These are phyloP conservation scores for Engraulis encrasicolus DNA, from an alignment of 2,113 vertebrate genomes.

Conservation along the genomic window DNA sequence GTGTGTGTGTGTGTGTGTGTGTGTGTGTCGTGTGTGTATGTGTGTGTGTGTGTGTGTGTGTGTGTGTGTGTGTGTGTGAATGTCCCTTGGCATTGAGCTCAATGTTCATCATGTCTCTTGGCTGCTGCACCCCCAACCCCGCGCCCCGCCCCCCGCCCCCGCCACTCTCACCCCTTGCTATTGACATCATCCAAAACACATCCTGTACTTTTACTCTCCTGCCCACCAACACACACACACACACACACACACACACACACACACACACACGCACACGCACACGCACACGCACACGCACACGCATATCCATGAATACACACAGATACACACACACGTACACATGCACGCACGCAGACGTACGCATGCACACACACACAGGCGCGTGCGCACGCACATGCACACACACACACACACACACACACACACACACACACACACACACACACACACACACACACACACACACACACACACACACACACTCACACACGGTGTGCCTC, in stretches of 20 bases:
- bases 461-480: neutral
- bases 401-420: neutral
- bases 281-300: neutral
- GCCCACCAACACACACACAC: neutral
- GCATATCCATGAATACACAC: too few relatives aligned
- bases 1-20: neutral
- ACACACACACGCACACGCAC: neutral
- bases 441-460: conserved; percentile 34
- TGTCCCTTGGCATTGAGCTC: neutral
- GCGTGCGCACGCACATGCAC: too few relatives aligned
- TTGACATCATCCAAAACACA: neutral
- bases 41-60: too few relatives aligned
- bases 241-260: too few relatives aligned
- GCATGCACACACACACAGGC: too few relatives aligned
- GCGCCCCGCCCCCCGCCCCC: too few relatives aligned
- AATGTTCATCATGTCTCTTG: neutral
- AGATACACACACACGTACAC: too few relatives aligned
- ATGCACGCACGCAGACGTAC: too few relatives aligned
- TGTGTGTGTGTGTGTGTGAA: conserved; percentile 1
- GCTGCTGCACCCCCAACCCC: too few relatives aligned
- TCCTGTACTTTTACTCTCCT: conserved; percentile 13
- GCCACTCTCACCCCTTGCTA: neutral
- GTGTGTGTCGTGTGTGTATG: neutral
- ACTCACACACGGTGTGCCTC: neutral
- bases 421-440: too few relatives aligned